phyloP scores from a whole-genome alignment of 1,140 invertebrate species.

The Bombus waltoni region DNA sequence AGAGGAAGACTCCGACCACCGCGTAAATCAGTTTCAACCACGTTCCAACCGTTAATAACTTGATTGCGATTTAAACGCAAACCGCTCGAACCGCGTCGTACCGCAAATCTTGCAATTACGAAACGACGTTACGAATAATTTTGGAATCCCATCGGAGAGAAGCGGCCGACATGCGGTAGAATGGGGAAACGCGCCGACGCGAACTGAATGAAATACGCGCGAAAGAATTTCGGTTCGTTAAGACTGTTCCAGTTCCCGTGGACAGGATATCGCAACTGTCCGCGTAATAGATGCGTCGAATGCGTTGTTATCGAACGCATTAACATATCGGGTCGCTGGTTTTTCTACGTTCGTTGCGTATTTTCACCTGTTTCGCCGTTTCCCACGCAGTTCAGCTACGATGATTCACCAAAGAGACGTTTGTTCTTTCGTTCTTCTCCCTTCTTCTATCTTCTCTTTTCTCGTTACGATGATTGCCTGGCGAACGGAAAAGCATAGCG shows the following conservation, averaged over 20 bases:
- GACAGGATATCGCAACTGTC: conserved; percentile 10
- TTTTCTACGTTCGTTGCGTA: conserved; percentile 29
- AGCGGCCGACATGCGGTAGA: not conserved
- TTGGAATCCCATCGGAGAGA: not conserved
- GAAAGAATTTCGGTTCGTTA: conserved; percentile 51
- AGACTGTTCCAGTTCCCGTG: conserved; percentile 35
- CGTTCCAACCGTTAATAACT: not conserved
- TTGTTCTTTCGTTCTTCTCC: not conserved
- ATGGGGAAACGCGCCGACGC: not conserved
- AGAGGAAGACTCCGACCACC: too few relatives aligned
- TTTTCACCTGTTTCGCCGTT: not conserved
- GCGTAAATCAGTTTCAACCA: too few relatives aligned
- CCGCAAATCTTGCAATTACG: not conserved
- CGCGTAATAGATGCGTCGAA: conserved; percentile 24
- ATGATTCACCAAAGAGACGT: not conserved
- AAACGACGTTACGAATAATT: not conserved
- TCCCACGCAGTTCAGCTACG: conserved; percentile 27
- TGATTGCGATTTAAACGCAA: not conserved
- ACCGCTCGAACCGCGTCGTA: not conserved
- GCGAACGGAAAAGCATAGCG: too few relatives aligned
- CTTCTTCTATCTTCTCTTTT: not conserved
- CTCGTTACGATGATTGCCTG: too few relatives aligned
- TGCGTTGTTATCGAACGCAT: conserved; percentile 17
- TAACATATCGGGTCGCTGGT: not conserved
- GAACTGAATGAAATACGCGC: conserved; percentile 8